These are phyloP conservation scores for Haemorhous mexicanus DNA, from an alignment of 2,113 vertebrate species.

Conservation along the genomic window DNA sequence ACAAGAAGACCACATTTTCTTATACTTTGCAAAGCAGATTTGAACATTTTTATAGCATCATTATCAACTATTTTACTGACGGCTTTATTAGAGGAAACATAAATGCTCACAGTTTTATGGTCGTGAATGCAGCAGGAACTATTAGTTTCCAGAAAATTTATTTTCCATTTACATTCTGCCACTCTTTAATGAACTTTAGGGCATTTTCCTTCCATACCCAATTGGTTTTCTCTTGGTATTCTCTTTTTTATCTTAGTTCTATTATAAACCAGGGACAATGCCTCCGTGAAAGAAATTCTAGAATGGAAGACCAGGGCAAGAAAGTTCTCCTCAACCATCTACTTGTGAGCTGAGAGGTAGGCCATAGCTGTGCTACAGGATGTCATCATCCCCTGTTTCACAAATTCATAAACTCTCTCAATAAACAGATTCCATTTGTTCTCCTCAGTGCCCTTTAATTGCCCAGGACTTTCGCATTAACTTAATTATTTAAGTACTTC, in stretches of 20 bases:
- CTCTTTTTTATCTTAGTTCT: neutral
- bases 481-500: conserved; percentile 52
- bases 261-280: neutral
- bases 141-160: neutral
- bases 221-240: neutral
- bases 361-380: neutral
- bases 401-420: neutral
- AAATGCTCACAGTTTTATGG: neutral
- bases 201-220: neutral
- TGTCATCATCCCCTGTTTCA: neutral
- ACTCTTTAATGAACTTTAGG: neutral
- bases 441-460: conserved; percentile 34
- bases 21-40: neutral
- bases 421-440: conserved; percentile 2
- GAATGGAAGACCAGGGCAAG: neutral
- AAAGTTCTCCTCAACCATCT: neutral
- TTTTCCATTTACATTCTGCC: neutral
- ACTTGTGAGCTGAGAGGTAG: neutral
- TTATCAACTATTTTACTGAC: neutral
- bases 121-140: neutral
- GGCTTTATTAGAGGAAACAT: neutral
- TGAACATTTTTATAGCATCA: neutral
- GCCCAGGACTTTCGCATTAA: conserved; percentile 14
- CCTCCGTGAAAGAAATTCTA: neutral
- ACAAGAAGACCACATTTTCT: neutral